Evolutionary conservation across 1,140 invertebrate genomes (phyloP).

Genomic region (Eupristina koningsbergeri): DNA sequence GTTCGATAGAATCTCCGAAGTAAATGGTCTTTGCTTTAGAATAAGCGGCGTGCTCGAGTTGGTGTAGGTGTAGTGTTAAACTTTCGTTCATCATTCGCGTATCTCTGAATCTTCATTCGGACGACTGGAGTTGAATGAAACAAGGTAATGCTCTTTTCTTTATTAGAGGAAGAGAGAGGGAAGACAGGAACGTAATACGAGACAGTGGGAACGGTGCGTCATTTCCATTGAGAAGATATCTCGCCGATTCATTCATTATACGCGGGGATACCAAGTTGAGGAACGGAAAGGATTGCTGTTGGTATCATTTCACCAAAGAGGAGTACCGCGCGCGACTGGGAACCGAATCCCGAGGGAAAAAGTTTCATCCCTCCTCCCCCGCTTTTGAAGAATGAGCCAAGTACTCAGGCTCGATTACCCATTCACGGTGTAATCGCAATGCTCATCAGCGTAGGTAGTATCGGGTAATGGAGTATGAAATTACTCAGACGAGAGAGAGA

Average conservation of each 20-base stretch:
- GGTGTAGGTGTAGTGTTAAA: background rate
- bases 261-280: conserved; percentile 54
- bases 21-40: background rate
- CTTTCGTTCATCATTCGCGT: conserved; percentile 1
- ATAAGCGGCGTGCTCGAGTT: background rate
- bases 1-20: background rate
- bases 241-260: conserved; percentile 37
- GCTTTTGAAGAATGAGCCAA: conserved; percentile 27
- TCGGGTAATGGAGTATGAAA: conserved; percentile 44
- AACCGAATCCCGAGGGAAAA: conserved; percentile 30
- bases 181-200: conserved; percentile 62
- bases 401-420: conserved; percentile 50
- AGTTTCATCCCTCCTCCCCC: conserved; percentile 17
- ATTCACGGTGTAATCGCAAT: conserved; percentile 45
- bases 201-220: conserved; percentile 67
- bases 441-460: conserved; percentile 39
- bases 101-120: background rate
- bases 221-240: conserved; percentile 65
- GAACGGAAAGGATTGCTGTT: conserved; percentile 63
- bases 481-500: conserved; percentile 34
- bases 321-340: conserved; percentile 32
- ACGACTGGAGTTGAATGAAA: conserved; percentile 34
- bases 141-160: background rate
- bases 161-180: background rate
- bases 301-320: conserved; percentile 57